phyloP scores from a whole-genome alignment of 2,888 invertebrate species.

The Lepeophtheirus nordmannii region DNA sequence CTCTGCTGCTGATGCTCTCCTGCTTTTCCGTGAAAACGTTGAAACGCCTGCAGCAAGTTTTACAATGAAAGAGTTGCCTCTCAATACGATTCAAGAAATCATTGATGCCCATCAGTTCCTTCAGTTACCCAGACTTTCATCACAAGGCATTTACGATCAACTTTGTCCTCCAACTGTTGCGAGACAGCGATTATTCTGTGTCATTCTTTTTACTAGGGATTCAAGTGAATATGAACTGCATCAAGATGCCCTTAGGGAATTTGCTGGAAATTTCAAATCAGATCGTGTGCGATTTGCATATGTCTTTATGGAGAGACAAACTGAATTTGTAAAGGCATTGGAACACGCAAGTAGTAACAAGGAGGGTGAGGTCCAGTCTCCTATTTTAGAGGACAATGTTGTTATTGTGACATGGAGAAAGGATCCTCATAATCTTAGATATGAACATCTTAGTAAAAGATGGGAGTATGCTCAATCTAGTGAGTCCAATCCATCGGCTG shows the following conservation, averaged over 20 bases:
- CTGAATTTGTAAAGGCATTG: conserved; percentile 45
- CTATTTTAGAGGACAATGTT: conserved; percentile 37
- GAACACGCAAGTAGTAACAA: conserved; percentile 6
- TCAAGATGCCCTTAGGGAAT: conserved; percentile 52
- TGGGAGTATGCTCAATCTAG: conserved; percentile 31
- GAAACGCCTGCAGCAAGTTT: conserved; percentile 63
- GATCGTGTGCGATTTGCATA: conserved; percentile 71
- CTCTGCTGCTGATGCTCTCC: conserved; percentile 47
- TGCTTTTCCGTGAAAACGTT: conserved; percentile 73
- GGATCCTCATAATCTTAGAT: conserved; percentile 67
- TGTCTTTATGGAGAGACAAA: conserved; percentile 63
- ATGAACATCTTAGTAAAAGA: conserved; percentile 67
- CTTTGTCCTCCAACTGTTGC: conserved; percentile 80
- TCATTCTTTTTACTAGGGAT: conserved; percentile 54
- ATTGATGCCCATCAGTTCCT: conserved; percentile 22
- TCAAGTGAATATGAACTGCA: conserved; percentile 44
- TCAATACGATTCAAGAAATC: conserved; percentile 61
- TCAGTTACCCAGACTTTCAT: conserved; percentile 26
- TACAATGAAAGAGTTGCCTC: conserved; percentile 75
- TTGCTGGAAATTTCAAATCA: conserved; percentile 49
- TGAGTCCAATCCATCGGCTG: conserved; percentile 39
- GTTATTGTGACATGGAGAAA: conserved; percentile 79
- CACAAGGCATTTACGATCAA: conserved; percentile 53
- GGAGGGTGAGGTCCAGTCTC: neutral
- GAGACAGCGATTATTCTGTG: conserved; percentile 53